phyloP scores from a whole-genome alignment of 2,888 invertebrate genomes.

The Oscheius sp. region DNA sequence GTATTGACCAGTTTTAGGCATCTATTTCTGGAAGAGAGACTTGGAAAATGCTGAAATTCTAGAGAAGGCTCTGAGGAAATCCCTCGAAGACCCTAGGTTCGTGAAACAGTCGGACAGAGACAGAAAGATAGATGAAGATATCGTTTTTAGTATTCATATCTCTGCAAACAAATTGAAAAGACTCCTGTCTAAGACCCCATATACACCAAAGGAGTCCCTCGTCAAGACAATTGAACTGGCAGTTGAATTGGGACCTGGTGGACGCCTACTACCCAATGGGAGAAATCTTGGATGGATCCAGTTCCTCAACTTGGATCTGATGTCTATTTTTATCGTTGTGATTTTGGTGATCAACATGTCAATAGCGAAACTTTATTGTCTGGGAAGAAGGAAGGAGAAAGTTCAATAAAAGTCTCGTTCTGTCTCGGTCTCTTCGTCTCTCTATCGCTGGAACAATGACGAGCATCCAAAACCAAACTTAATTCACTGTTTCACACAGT shows the following conservation, averaged over 20 bases:
- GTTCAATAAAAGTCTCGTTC: too few relatives aligned
- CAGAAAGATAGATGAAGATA: background rate
- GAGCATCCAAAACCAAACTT: too few relatives aligned
- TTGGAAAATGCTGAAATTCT: background rate
- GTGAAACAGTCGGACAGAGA: too few relatives aligned
- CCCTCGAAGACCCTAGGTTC: background rate
- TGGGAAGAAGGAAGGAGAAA: background rate
- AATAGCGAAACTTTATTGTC: too few relatives aligned
- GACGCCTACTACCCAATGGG: background rate
- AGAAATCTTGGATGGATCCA: conserved; percentile 8
- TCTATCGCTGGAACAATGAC: too few relatives aligned
- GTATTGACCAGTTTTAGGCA: conserved; percentile 2
- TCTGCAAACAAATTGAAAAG: background rate
- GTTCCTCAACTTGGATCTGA: conserved; percentile 4
- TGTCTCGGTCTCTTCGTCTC: too few relatives aligned
- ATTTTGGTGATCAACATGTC: background rate
- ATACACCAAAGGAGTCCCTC: background rate
- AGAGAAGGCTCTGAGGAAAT: background rate
- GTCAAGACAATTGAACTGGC: conserved; percentile 17
- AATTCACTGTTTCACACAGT: too few relatives aligned
- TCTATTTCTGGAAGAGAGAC: background rate
- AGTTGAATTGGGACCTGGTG: conserved; percentile 5
- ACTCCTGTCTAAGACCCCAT: background rate
- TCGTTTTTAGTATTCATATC: background rate
- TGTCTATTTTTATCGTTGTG: background rate